phyloP scores from a whole-genome alignment of 2,797 vertebrate species.

The Syngnathus rostellatus region DNA sequence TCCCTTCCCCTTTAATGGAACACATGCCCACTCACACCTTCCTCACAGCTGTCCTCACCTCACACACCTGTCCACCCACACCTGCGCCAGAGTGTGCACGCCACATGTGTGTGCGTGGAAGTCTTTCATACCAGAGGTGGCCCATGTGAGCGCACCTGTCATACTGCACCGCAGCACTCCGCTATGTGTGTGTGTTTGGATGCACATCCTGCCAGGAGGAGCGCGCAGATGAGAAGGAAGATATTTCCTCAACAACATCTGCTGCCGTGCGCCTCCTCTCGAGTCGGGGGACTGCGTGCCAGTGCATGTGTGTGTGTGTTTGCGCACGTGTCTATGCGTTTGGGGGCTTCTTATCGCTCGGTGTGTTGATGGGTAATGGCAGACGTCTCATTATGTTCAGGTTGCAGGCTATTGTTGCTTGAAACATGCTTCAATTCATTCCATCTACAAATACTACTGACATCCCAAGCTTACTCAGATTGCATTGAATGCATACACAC shows the following conservation, averaged over 20 bases:
- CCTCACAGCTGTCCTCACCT: constrained; percentile 62
- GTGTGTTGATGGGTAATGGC: constrained; percentile 65
- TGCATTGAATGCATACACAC: constrained; percentile 16
- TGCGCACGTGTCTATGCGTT: constrained; percentile 26
- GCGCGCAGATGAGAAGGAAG: constrained; percentile 54
- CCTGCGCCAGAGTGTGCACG: constrained; percentile 40
- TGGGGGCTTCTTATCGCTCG: constrained; percentile 49
- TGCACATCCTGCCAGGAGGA: constrained; percentile 45
- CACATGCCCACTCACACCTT: constrained; percentile 66
- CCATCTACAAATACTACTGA: constrained; percentile 37
- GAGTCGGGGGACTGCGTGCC: constrained; percentile 39
- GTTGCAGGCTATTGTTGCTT: constrained; percentile 71
- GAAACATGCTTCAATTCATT: constrained; percentile 68
- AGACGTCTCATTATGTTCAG: constrained; percentile 66
- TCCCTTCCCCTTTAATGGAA: constrained; percentile 50
- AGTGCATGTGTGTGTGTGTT: constrained; percentile 23
- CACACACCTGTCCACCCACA: constrained; percentile 63
- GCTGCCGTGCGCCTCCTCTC: constrained; percentile 55
- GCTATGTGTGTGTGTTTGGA: constrained; percentile 26
- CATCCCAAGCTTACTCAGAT: constrained; percentile 7
- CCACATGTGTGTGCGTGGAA: constrained; percentile 20
- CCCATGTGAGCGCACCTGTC: constrained; percentile 56
- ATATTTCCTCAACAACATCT: constrained; percentile 65
- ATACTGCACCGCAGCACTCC: constrained; percentile 46
- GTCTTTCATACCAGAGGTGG: constrained; percentile 36